A percentile compares a stretch with the other conserved stretches of the same genome.
Conservation (phyloP, 30 jellyfish, hydroid and myxozoan species). For the Cassiopea andromeda region DNA sequence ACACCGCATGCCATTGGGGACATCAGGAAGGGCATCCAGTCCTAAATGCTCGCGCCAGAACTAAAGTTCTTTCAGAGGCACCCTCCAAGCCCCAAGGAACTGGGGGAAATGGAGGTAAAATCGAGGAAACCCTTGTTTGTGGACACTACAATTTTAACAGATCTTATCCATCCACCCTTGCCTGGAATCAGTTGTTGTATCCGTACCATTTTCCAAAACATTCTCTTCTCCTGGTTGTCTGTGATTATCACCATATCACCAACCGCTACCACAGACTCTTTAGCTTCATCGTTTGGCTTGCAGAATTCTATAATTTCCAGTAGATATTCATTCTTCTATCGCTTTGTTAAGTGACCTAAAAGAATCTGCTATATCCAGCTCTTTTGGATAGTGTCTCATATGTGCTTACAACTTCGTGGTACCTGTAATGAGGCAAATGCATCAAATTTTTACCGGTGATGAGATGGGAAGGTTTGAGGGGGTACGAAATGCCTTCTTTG, state of each 20-base stretch:
- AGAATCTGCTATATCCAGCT: conserved; percentile 33
- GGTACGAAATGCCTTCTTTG: not conserved
- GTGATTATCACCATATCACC: not conserved
- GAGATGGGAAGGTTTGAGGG: conserved; percentile 61
- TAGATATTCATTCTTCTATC: not conserved
- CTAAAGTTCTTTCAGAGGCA: no score
- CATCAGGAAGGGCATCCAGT: no score
- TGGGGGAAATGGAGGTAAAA: no score
- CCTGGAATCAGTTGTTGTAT: conserved; percentile 53
- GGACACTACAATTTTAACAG: conserved; percentile 43
- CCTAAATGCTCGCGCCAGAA: no score
- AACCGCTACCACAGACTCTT: conserved; percentile 50
- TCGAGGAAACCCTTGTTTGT: not conserved
- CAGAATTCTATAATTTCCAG: conserved; percentile 51
- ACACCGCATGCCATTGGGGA: no score
- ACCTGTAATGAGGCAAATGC: not conserved
- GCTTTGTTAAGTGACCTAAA: conserved; percentile 54
- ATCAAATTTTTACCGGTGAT: conserved; percentile 61
- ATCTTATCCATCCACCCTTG: conserved; percentile 42
- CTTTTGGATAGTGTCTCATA: conserved; percentile 2
- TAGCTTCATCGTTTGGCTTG: conserved; percentile 42
- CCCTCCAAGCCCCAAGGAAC: no score
- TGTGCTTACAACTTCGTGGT: no score
- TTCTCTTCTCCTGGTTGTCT: no score
- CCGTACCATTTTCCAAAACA: conserved; percentile 19